Percentiles rank a stretch among this genome's conserved stretches.
Conservation (phyloP, 2,888 invertebrate genomes). For the Mythimna loreyi region DNA sequence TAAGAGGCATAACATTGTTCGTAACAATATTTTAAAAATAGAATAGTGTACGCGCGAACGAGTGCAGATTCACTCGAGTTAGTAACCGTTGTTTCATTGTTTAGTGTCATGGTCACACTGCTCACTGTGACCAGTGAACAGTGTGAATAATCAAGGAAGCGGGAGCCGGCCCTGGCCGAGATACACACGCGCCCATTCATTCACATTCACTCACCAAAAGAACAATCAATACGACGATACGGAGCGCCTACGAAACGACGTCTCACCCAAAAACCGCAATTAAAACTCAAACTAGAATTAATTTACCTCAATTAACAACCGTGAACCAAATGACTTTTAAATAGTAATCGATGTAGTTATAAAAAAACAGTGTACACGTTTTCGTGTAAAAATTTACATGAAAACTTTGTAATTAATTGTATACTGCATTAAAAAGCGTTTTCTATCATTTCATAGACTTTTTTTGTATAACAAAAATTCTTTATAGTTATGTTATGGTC, state of each 20-base stretch:
- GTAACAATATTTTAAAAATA: constrained; percentile 37
- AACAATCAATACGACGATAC: constrained; percentile 47
- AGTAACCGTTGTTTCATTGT: constrained; percentile 53
- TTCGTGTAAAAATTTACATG: too few species aligned
- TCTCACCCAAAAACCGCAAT: not conserved
- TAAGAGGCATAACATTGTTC: constrained; percentile 8
- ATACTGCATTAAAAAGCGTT: too few species aligned
- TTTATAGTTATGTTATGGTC: too few species aligned
- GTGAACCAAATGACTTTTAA: not conserved
- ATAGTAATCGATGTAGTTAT: not conserved
- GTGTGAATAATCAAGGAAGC: constrained; percentile 55
- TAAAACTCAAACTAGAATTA: not conserved
- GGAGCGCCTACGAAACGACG: constrained; percentile 12
- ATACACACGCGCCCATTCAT: constrained; percentile 68
- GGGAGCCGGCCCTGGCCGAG: constrained; percentile 69
- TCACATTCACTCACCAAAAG: constrained; percentile 61
- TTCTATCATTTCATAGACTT: too few species aligned
- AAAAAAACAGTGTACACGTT: not conserved
- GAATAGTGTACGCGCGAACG: constrained; percentile 27
- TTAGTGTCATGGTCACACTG: constrained; percentile 59
- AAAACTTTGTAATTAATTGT: too few species aligned
- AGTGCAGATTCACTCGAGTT: constrained; percentile 50
- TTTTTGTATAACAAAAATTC: too few species aligned
- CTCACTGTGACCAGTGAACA: constrained; percentile 48
- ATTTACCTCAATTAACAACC: not conserved